Conservation (phyloP, 2,113 vertebrate species). For the Pseudolaguvia tuberculata region DNA sequence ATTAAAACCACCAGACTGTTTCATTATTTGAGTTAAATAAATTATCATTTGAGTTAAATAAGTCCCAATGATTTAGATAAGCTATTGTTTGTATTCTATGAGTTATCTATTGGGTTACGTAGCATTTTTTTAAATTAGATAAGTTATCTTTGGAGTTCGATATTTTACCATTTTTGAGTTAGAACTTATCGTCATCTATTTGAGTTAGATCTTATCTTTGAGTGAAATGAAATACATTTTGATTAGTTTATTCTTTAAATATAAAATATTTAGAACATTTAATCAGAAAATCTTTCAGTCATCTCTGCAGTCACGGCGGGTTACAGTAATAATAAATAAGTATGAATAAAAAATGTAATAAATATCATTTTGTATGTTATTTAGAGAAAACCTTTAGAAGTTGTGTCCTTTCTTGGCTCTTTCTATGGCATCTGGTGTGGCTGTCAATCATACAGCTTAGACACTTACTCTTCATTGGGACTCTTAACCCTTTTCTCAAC, state of each 20-base stretch:
- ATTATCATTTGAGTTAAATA: no score
- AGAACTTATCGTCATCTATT: no score
- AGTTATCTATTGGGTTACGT: no score
- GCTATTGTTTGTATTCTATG: no score
- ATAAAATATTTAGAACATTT: no score
- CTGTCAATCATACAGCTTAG: constrained; percentile 84
- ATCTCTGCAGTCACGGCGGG: neutral
- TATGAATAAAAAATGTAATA: neutral
- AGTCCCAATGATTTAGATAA: no score
- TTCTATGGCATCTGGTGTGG: constrained; percentile 79
- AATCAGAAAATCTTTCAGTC: neutral
- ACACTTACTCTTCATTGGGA: constrained; percentile 87
- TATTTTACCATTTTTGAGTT: no score
- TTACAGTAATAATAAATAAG: neutral
- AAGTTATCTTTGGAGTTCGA: neutral
- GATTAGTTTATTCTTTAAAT: no score
- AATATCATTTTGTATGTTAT: constrained; percentile 21
- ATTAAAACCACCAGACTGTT: neutral
- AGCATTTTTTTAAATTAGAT: neutral
- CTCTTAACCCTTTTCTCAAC: constrained; percentile 79
- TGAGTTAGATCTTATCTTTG: no score
- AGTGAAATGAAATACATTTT: no score
- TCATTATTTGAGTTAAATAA: no score
- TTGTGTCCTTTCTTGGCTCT: constrained; percentile 73
- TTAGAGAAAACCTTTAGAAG: constrained; percentile 66